These are phyloP conservation scores for Phortica okadai DNA, from an alignment of 2,888 invertebrate species.

Conservation along the genomic window DNA sequence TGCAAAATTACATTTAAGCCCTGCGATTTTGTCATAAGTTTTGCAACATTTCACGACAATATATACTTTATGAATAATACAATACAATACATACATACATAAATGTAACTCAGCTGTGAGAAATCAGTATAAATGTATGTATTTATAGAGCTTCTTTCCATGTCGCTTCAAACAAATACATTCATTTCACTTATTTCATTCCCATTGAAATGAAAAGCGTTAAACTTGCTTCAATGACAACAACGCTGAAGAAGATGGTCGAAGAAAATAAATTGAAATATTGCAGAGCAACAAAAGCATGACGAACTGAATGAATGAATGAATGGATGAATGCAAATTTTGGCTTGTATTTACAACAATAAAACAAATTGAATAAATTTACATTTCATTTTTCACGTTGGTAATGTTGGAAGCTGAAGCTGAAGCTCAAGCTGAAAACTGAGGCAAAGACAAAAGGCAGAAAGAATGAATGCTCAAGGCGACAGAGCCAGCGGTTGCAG, in stretches of 20 bases:
- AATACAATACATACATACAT: too few relatives aligned
- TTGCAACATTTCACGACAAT: too few relatives aligned
- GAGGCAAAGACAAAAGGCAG: constrained; percentile 6
- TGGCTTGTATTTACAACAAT: constrained; percentile 37
- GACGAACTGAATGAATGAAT: background rate
- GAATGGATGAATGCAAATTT: constrained; percentile 28
- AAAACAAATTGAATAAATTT: constrained; percentile 64
- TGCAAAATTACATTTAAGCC: background rate
- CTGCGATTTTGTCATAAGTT: background rate
- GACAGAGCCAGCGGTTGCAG: constrained; percentile 29
- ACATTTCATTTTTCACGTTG: constrained; percentile 43
- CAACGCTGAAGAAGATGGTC: background rate
- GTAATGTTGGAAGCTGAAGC: constrained; percentile 41
- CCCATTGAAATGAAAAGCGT: constrained; percentile 6
- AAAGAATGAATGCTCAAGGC: constrained; percentile 5
- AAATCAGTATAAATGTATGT: too few relatives aligned
- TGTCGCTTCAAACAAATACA: background rate
- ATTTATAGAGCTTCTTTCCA: background rate
- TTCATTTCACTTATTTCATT: constrained; percentile 23
- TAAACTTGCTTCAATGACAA: background rate
- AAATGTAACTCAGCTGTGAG: too few relatives aligned
- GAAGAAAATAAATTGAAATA: constrained; percentile 18
- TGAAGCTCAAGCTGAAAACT: background rate
- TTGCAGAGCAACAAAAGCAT: background rate
- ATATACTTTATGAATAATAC: too few relatives aligned